Conservation (phyloP, 1,140 invertebrate genomes). For the Musca domestica region DNA sequence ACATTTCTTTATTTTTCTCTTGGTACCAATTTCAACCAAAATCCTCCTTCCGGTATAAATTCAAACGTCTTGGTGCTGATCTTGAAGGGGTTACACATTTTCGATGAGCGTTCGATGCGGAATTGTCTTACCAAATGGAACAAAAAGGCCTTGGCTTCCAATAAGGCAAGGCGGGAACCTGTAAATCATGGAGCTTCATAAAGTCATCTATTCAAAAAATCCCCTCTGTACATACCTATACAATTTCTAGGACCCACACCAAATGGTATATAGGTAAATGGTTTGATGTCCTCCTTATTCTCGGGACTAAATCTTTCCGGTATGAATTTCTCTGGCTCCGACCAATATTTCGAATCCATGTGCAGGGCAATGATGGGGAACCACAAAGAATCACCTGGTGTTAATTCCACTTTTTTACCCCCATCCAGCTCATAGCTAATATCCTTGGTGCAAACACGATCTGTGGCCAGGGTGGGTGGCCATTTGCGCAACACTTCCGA, state of each 20-base stretch:
- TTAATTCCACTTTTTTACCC: constrained; percentile 14
- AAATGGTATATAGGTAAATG: constrained; percentile 45
- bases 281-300: constrained; percentile 40
- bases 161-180: constrained; percentile 56
- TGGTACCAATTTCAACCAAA: constrained; percentile 43
- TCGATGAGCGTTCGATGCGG: constrained; percentile 39
- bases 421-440: constrained; percentile 9
- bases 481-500: constrained; percentile 58
- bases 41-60: constrained; percentile 38
- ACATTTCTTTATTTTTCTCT: constrained; percentile 16
- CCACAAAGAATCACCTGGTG: constrained; percentile 30
- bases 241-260: constrained; percentile 53
- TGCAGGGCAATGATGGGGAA: constrained; percentile 53
- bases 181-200: constrained; percentile 22
- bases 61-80: constrained; percentile 32
- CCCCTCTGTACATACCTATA: constrained; percentile 43
- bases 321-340: constrained; percentile 56
- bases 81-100: constrained; percentile 45
- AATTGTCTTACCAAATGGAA: constrained; percentile 42
- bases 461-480: constrained; percentile 53
- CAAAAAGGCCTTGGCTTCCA: constrained; percentile 54
- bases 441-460: constrained; percentile 51
- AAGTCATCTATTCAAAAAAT: constrained; percentile 22
- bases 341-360: constrained; percentile 56
- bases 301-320: constrained; percentile 57